Evolutionary conservation across 2,113 vertebrate genomes (phyloP), one percentile per base, ranked within the genome.

Genomic region (Chionis minor): DNA sequence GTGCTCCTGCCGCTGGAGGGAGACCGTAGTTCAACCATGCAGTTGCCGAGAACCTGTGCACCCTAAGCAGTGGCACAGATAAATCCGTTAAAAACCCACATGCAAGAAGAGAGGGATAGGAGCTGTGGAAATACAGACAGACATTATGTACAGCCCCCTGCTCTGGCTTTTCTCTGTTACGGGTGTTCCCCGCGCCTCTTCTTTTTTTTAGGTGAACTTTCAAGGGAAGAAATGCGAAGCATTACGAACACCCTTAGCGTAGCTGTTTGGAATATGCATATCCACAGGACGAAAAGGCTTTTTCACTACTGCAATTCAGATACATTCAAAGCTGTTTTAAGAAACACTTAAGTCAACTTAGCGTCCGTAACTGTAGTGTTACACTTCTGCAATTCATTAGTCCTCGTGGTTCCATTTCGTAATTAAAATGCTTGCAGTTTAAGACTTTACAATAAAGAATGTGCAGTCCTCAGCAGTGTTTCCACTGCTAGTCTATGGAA

Each of bases 371-470:
- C 35, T 44, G 35, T 8, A 92, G 86, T 14, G 63, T 86, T 94
- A 90, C 35, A 86, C 83, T 95, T 61, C 96, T 97, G 71, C 81
- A 93, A 80, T 88, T 97, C 83, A 96, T 96, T 96, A 97, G 81
- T 85, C 95, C 90, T 96, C 67, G 80, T 69, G 97, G 96, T 93
- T 78, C 69, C 80, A 96, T 94, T 90, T 95, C 5, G 59, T 93
- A 97, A 96, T 95, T 94, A 96, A 94, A 97, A 97, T 88, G 83
- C 80, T 94, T 84, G 81, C 88, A 93, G 94, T 94, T 91, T 96
- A 91, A 97, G 93, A 72, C 88, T 94, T 85, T 74, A 83, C 91
- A 91, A 52, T 80, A 95, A 96, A 94, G 94, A 98, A 97, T 94
- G 79, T 94, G 94, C 96, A 91, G 81, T 81, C 80, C 95, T 95